Percentiles rank a stretch among this genome's conserved stretches.
Conservation (phyloP, 2,113 vertebrate species). For the Nannospalax galili region DNA sequence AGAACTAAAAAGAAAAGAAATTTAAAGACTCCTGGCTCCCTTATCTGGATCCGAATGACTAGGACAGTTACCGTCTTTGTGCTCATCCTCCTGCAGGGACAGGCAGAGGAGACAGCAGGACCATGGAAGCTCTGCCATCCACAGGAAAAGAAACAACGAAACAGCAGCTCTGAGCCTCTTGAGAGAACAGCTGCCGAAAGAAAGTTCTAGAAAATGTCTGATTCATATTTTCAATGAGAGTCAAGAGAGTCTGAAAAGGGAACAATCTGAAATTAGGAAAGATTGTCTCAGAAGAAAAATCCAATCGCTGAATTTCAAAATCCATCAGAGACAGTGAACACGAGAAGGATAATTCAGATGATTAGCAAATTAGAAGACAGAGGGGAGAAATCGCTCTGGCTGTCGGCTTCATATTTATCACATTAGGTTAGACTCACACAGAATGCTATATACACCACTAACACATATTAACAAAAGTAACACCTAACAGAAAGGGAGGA, state of each 20-base stretch:
- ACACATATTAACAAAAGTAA: neutral
- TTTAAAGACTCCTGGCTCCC: neutral
- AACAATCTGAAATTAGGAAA: slow-evolving; percentile 15
- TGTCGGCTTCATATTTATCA: neutral
- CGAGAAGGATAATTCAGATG: slow-evolving; percentile 4
- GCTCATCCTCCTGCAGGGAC: neutral
- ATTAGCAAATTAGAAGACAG: neutral
- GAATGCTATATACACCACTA: neutral
- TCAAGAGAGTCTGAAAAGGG: neutral
- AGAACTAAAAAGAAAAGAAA: neutral
- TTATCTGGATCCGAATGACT: neutral
- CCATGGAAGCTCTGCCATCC: neutral
- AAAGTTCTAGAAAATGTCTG: slow-evolving; percentile 19
- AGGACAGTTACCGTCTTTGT: neutral
- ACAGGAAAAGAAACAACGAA: neutral
- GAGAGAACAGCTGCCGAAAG: neutral
- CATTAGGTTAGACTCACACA: neutral
- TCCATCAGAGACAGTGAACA: neutral
- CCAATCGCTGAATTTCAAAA: slow-evolving; percentile 29
- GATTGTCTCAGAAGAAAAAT: slow-evolving; percentile 21
- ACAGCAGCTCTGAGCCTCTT: neutral
- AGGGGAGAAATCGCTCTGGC: neutral
- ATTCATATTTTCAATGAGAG: neutral
- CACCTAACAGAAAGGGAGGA: neutral
- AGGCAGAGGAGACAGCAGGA: neutral